Evolutionary conservation across 2,797 vertebrate species (phyloP).

Genomic region (Otolemur crassicaudatus): DNA sequence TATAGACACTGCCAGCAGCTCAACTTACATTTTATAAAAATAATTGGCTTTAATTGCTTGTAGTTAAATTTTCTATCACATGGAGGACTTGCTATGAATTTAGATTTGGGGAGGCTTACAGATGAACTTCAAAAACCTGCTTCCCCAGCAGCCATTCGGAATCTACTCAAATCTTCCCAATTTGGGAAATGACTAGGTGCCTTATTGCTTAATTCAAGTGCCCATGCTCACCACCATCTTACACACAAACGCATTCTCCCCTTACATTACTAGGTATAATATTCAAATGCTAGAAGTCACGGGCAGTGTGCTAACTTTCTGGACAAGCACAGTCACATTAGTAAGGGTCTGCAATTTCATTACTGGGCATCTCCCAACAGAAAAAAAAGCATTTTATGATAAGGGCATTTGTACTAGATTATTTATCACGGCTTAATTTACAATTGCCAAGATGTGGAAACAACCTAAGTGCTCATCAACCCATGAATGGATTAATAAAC

Average conservation of each 20-base stretch:
- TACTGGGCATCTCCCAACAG: no score
- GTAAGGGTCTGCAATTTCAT: background rate
- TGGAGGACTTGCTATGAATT: background rate
- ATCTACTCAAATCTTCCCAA: conserved; percentile 23
- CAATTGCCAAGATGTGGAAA: no score
- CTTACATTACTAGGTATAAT: background rate
- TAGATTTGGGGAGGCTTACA: background rate
- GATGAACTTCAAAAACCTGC: conserved; percentile 22
- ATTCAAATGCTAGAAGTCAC: background rate
- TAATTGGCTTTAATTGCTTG: background rate
- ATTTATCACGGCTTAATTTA: no score
- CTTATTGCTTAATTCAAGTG: background rate
- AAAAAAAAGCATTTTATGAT: no score
- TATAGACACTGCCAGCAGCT: background rate
- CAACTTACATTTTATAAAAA: conserved; percentile 15
- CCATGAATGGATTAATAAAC: no score
- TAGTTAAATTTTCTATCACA: background rate
- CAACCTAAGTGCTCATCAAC: no score
- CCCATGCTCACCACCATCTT: background rate
- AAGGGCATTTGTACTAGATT: no score
- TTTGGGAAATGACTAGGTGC: background rate
- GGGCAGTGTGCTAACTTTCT: background rate
- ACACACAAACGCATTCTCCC: background rate
- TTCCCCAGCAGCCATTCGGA: background rate
- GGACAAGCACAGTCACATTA: background rate